A percentile compares a stretch with the other conserved stretches of the same genome.
Conservation (phyloP, 2,113 vertebrate species). For the rat (Rattus norvegicus) region GRCr8 NC_086022.1:79264501-79265000, state of each 20-base stretch:
- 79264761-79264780: not conserved
- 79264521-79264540: not conserved
- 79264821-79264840: too few species aligned
- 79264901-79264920: too few species aligned
- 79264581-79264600: not conserved
- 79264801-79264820: not conserved
- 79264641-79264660: not conserved
- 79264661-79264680: not conserved
- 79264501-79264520: not conserved
- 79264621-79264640: not conserved
- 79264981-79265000: not conserved
- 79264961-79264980: not conserved
- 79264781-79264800: not conserved
- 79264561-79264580: not conserved
- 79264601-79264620: not conserved
- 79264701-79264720: not conserved
- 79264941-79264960: not conserved
- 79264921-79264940: too few species aligned
- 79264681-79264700: not conserved
- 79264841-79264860: too few species aligned
- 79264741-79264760: not conserved
- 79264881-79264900: not conserved
- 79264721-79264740: not conserved
- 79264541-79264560: not conserved
- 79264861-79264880: too few species aligned